Evolutionary conservation across 2,113 vertebrate genomes (phyloP).

Genomic region (Benthochromis sp.): DNA sequence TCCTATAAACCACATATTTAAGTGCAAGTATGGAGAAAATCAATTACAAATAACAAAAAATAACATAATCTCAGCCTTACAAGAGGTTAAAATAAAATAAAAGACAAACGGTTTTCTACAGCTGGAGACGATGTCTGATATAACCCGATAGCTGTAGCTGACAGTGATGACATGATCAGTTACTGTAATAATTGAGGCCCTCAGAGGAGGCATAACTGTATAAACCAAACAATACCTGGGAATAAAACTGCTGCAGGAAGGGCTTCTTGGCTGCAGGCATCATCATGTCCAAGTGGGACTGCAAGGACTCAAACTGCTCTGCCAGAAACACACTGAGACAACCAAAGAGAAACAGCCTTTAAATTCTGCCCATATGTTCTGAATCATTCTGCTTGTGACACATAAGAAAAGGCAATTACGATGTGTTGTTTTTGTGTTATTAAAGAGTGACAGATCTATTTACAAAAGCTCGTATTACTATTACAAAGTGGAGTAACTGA

Average conservation of each 20-base stretch:
- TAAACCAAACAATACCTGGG: conserved; percentile 76
- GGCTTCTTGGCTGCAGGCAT: conserved; percentile 98
- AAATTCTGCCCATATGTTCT: neutral
- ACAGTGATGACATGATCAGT: neutral
- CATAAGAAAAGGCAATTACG: neutral
- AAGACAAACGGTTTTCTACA: neutral
- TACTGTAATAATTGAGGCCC: neutral
- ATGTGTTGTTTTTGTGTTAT: neutral
- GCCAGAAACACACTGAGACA: conserved; percentile 87
- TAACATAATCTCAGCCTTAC: neutral
- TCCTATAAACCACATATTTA: neutral
- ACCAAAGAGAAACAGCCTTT: neutral
- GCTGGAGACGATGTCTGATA: neutral
- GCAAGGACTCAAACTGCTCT: conserved; percentile 95
- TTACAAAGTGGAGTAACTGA: neutral
- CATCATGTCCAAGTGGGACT: conserved; percentile 92
- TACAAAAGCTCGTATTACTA: neutral
- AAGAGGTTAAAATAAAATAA: neutral
- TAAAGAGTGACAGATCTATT: neutral
- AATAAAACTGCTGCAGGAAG: conserved; percentile 98
- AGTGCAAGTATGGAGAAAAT: neutral
- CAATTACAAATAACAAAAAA: neutral
- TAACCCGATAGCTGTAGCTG: neutral
- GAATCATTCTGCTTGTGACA: neutral
- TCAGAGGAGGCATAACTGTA: neutral